Conservation (phyloP, 2,797 vertebrate genomes). For the Hafferia zeledoni region DNA sequence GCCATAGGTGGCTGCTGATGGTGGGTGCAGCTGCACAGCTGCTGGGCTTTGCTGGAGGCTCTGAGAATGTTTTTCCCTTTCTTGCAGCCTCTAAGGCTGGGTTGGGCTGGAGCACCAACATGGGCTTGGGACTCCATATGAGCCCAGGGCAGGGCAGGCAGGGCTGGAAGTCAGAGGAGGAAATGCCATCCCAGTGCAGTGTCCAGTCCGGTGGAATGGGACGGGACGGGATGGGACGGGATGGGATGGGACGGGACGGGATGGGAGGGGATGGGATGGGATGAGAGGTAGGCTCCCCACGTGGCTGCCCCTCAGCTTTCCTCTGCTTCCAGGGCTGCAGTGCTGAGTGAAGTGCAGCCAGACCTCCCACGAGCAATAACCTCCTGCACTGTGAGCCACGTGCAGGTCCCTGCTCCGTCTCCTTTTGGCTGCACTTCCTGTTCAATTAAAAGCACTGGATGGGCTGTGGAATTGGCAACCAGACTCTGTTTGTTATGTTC, state of each 20-base stretch:
- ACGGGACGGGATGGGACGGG: too few relatives aligned
- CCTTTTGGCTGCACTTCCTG: not conserved
- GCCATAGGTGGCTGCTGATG: not conserved
- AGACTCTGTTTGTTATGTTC: not conserved
- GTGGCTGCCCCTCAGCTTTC: fast-evolving
- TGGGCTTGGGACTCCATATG: fast-evolving
- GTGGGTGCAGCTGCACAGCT: not conserved
- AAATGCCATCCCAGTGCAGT: not conserved
- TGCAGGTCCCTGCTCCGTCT: not conserved
- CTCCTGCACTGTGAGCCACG: fast-evolving
- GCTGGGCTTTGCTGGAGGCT: fast-evolving
- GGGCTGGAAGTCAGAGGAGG: not conserved
- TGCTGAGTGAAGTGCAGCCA: not conserved
- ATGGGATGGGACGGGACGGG: too few relatives aligned
- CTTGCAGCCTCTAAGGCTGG: not conserved
- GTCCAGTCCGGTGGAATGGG: not conserved
- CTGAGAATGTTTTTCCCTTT: not conserved
- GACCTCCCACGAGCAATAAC: not conserved
- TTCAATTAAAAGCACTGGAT: not conserved
- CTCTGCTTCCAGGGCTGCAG: not conserved
- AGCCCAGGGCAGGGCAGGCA: not conserved
- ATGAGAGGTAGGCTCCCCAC: not conserved
- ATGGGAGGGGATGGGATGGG: too few relatives aligned
- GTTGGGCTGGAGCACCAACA: not conserved
- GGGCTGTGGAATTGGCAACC: not conserved